Evolutionary conservation across 2,888 invertebrate genomes (phyloP).

Genomic region (Nomada ruficornis): DNA sequence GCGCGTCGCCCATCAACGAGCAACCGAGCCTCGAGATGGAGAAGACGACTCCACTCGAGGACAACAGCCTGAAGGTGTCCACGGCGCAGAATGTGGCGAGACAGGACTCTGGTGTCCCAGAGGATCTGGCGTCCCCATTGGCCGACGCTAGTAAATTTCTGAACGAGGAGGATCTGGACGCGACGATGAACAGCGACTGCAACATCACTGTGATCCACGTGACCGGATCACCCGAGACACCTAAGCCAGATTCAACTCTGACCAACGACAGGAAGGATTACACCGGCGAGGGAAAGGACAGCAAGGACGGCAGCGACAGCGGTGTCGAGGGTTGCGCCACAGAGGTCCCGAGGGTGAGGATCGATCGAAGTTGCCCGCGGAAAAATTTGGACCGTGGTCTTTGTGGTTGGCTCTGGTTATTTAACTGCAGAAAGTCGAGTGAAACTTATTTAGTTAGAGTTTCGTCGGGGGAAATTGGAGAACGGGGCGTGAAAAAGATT

Average conservation of each 20-base stretch:
- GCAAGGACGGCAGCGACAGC: constrained; percentile 91
- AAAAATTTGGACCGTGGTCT: not conserved
- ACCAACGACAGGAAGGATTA: constrained; percentile 71
- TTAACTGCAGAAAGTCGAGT: too few species aligned
- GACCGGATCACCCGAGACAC: constrained; percentile 51
- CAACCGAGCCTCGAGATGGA: constrained; percentile 72
- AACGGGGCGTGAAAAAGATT: too few species aligned
- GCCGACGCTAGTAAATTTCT: constrained; percentile 45
- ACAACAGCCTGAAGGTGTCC: constrained; percentile 67
- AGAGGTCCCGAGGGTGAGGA: constrained; percentile 82
- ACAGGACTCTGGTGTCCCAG: constrained; percentile 81
- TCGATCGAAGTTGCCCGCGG: constrained; percentile 21
- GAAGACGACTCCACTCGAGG: constrained; percentile 63
- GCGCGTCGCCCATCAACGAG: constrained; percentile 37
- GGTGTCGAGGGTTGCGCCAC: constrained; percentile 90
- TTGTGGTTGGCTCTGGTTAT: not conserved
- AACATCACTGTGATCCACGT: constrained; percentile 81
- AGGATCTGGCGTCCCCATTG: constrained; percentile 78
- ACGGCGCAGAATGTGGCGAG: constrained; percentile 76
- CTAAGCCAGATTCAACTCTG: constrained; percentile 55
- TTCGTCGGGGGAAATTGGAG: too few species aligned
- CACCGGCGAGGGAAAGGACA: constrained; percentile 77
- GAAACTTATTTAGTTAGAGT: too few species aligned
- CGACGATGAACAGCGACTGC: constrained; percentile 79
- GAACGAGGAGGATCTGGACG: constrained; percentile 72